Base-by-base conservation (phyloP, 2,888 invertebrate genomes). In the Protodeltote pygarga region DNA sequence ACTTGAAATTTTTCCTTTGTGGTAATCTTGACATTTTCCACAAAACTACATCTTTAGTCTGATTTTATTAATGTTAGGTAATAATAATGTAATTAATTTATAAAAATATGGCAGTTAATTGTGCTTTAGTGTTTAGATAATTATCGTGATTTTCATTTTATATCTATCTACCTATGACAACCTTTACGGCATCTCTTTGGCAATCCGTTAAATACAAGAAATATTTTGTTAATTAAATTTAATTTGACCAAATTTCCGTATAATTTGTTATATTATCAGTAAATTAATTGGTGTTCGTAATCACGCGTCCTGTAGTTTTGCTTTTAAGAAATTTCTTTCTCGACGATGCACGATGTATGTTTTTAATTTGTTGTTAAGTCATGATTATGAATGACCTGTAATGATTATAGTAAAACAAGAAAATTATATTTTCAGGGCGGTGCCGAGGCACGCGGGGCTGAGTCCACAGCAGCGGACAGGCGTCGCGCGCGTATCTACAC, bases 361-460 rank as follows among this genome's bases (percentile, higher is more conserved):
- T n/a, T 10, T 39, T 16, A 33, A 10, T 46, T 32, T 6, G 31
- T 37, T 17, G 23, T 51, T 32, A 50, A 34, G 40, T 52, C 25
- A 35, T 42, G 24, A 54, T 44, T 37, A 53, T 28, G 16, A 57
- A 20, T 59, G 38, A 50, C 41, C 38, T 39, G 35, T 44, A 49
- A 54, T 44, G 29, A 46, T 34, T 39, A 24, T 44, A 47, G 40
- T 68, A 45, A 63, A 57, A 45, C 45, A 49, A 66, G 58, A 59
- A 58, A 57, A 59, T 23, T 55, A 33, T 65, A 57, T 61, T 89
- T 87, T 73, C 89, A 90, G 91, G 88, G 83, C 86, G 89, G 81
- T 82, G 84, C 73, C 85, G 89, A 77, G 84, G 79, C 79, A 81
- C 85, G 88, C 87, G 89, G 83, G 87, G 85, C 85, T 89, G 81